These are phyloP conservation scores for Meganola albula DNA, from an alignment of 2,888 invertebrate genomes.

Conservation along the genomic window DNA sequence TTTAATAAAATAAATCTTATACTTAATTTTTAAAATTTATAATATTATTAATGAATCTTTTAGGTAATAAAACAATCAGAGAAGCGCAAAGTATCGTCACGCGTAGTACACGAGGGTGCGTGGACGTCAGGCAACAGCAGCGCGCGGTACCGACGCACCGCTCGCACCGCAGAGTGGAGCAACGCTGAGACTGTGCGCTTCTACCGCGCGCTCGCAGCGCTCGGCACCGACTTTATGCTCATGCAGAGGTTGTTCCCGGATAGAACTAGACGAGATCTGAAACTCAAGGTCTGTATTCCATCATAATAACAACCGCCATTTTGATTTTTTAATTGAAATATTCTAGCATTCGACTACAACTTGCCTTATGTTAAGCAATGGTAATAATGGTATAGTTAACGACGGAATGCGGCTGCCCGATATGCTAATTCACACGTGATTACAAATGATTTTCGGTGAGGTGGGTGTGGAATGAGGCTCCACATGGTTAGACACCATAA, in stretches of 20 bases:
- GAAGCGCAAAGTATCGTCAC: slow-evolving; percentile 78
- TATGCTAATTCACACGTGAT: no score
- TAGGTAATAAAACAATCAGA: slow-evolving; percentile 84
- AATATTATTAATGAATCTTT: not conserved
- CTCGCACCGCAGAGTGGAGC: slow-evolving; percentile 85
- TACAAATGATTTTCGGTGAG: no score
- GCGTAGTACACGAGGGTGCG: slow-evolving; percentile 79
- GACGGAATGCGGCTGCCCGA: no score
- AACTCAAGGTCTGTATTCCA: slow-evolving; percentile 87
- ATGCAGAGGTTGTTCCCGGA: slow-evolving; percentile 91
- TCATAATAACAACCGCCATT: no score
- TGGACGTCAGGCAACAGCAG: slow-evolving; percentile 69
- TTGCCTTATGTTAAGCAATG: no score
- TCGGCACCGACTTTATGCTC: slow-evolving; percentile 95
- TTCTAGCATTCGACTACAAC: no score
- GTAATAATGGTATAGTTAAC: no score
- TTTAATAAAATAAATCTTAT: no score
- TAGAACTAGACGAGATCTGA: slow-evolving; percentile 88
- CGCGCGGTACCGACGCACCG: slow-evolving; percentile 82
- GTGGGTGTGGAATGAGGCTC: no score
- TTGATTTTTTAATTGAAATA: no score
- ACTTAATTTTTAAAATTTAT: no score
- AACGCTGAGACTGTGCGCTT: slow-evolving; percentile 91
- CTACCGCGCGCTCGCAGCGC: slow-evolving; percentile 91
- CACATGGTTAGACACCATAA: no score